Conservation (phyloP, 1,140 invertebrate species). For the Drosophila miranda region DNA sequence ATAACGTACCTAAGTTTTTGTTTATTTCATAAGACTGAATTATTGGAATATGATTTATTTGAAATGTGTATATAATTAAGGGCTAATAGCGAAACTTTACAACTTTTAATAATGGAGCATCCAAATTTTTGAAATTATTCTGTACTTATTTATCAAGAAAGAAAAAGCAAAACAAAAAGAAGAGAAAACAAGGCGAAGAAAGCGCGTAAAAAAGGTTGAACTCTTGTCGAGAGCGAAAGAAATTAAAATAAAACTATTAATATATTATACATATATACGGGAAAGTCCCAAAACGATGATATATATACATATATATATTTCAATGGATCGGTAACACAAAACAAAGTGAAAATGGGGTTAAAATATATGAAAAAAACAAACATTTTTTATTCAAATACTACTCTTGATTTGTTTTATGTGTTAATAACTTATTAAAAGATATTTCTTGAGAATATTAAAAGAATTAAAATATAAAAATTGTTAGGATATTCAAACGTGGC, state of each 20-base stretch:
- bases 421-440: constrained; percentile 80
- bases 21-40: constrained; percentile 82
- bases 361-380: constrained; percentile 67
- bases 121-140: constrained; percentile 76
- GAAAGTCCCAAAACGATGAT: constrained; percentile 36
- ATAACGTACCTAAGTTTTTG: constrained; percentile 78
- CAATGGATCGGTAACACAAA: constrained; percentile 71
- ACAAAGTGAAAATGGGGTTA: constrained; percentile 64
- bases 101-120: constrained; percentile 76
- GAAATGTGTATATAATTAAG: constrained; percentile 57
- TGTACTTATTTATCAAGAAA: constrained; percentile 64
- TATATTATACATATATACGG: constrained; percentile 44
- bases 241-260: constrained; percentile 65
- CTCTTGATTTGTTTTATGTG: constrained; percentile 79
- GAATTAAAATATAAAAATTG: constrained; percentile 64
- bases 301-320: constrained; percentile 68
- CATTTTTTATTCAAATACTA: constrained; percentile 80
- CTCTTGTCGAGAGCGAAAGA: constrained; percentile 19
- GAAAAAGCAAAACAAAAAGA: constrained; percentile 25
- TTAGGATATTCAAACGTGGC: constrained; percentile 69
- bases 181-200: constrained; percentile 16
- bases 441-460: constrained; percentile 77
- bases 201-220: constrained; percentile 20
- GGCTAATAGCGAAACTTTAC: constrained; percentile 64
- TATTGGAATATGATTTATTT: constrained; percentile 74